phyloP scores from a whole-genome alignment of 2,113 vertebrate species.

The Columbina picui region DNA sequence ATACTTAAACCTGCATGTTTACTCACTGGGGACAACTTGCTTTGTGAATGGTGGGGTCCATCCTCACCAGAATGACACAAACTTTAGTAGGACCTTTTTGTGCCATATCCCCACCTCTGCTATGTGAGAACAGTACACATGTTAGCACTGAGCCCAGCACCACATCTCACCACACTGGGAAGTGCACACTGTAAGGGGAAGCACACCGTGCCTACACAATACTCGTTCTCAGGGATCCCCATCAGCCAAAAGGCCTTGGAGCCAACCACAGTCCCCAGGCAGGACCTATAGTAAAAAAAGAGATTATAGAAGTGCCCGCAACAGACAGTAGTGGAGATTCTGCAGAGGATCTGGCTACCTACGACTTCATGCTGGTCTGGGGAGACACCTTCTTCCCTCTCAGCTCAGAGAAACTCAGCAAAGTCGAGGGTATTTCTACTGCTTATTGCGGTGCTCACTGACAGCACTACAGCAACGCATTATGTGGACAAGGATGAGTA shows the following conservation, averaged over 20 bases:
- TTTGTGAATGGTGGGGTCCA: background rate
- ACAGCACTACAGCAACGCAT: background rate
- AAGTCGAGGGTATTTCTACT: background rate
- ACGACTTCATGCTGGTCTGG: background rate
- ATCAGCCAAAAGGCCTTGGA: background rate
- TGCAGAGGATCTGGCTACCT: background rate
- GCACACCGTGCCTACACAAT: background rate
- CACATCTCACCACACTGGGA: background rate
- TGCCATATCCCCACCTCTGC: background rate
- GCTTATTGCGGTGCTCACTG: background rate
- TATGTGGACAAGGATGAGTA: background rate
- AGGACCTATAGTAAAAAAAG: background rate
- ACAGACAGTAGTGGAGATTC: background rate
- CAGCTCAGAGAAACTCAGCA: background rate
- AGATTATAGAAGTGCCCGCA: background rate
- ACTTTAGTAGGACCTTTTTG: background rate
- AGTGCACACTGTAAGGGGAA: background rate
- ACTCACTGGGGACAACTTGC: background rate
- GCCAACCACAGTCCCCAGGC: background rate
- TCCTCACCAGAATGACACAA: background rate
- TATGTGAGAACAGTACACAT: background rate
- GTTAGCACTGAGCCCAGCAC: fast-evolving
- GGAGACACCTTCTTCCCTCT: background rate
- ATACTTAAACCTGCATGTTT: background rate
- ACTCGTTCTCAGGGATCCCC: background rate